These are phyloP conservation scores for Congeria kusceri DNA, from an alignment of 2,888 invertebrate species.

Conservation along the genomic window DNA sequence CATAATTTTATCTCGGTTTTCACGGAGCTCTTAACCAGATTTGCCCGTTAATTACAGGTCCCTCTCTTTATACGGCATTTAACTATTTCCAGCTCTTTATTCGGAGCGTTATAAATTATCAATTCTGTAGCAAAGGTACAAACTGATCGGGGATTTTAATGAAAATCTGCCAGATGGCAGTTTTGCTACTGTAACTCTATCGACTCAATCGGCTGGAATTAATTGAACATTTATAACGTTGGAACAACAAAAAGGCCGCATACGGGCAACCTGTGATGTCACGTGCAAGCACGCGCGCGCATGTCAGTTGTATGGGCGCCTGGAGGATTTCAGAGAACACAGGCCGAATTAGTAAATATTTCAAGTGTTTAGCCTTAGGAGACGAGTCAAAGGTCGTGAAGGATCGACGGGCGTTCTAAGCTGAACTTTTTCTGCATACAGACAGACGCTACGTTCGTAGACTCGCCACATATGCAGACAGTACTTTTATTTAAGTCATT, in stretches of 20 bases:
- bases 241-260: slow-evolving; percentile 34
- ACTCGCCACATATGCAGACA: too few species aligned
- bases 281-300: slow-evolving; percentile 39
- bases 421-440: too few species aligned
- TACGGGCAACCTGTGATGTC: slow-evolving; percentile 35
- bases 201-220: slow-evolving; percentile 57
- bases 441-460: too few species aligned
- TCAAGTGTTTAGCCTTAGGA: slow-evolving; percentile 11
- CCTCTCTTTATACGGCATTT: slow-evolving; percentile 39
- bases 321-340: slow-evolving; percentile 26
- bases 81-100: slow-evolving; percentile 48
- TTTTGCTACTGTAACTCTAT: slow-evolving; percentile 48
- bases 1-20: slow-evolving; percentile 64
- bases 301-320: slow-evolving; percentile 28
- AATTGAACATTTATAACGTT: slow-evolving; percentile 60
- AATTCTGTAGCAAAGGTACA: slow-evolving; percentile 59
- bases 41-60: slow-evolving; percentile 58
- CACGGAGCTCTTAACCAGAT: slow-evolving; percentile 40
- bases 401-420: too few species aligned
- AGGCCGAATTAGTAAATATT: slow-evolving; percentile 26
- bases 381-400: too few species aligned
- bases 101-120: slow-evolving; percentile 59
- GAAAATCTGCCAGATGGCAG: slow-evolving; percentile 55
- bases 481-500: too few species aligned
- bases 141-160: slow-evolving; percentile 54